phyloP scores from a whole-genome alignment of 2,113 vertebrate genomes.

The Hyaena hyaena region DNA sequence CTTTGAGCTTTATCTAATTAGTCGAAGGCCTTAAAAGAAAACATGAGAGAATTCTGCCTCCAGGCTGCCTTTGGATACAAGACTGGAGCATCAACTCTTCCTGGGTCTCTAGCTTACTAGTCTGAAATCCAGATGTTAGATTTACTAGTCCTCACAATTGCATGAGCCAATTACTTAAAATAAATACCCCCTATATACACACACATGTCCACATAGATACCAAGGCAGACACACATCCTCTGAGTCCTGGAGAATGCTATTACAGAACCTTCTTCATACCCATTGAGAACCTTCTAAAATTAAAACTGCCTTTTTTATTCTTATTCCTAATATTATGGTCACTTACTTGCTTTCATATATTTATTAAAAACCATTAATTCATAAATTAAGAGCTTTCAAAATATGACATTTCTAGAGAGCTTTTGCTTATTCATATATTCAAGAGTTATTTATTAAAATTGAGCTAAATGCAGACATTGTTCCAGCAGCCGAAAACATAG shows the following conservation, averaged over 20 bases:
- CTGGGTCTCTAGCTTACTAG: background rate
- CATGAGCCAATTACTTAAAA: background rate
- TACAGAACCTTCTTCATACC: background rate
- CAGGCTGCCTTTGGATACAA: background rate
- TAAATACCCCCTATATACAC: background rate
- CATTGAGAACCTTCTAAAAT: background rate
- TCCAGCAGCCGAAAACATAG: background rate
- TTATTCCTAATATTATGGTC: background rate
- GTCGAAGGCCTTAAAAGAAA: background rate
- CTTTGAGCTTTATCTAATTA: background rate
- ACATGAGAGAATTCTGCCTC: background rate
- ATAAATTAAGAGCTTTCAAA: conserved; percentile 1
- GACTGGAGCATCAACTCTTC: background rate
- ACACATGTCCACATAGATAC: background rate
- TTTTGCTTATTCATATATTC: background rate
- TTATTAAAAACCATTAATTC: background rate
- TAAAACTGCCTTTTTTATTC: background rate
- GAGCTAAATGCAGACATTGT: background rate
- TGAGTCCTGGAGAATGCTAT: background rate
- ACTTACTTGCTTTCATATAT: background rate
- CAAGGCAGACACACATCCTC: background rate
- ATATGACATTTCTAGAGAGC: background rate
- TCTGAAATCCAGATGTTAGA: background rate
- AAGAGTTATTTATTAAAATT: background rate
- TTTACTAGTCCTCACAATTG: background rate